phyloP scores from a whole-genome alignment of 2,888 invertebrate genomes.

The Lagria hirta region DNA sequence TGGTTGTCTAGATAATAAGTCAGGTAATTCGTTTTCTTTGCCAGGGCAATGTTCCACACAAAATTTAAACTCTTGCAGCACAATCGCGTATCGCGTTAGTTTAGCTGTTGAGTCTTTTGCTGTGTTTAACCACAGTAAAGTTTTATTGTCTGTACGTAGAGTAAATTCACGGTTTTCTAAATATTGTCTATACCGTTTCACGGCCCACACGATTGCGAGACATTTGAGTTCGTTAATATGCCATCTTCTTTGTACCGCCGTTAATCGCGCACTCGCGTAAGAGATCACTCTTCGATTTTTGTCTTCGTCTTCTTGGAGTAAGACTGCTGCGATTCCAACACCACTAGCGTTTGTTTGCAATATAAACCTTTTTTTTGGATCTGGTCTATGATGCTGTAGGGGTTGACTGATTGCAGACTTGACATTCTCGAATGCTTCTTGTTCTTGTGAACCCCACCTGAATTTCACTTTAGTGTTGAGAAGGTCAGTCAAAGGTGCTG shows the following conservation, averaged over 20 bases:
- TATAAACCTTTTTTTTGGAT: slow-evolving; percentile 19
- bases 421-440: slow-evolving; percentile 12
- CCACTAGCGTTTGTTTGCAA: slow-evolving; percentile 32
- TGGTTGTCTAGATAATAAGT: slow-evolving; percentile 28
- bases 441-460: slow-evolving; percentile 20
- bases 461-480: slow-evolving; percentile 13
- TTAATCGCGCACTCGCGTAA: slow-evolving; percentile 26
- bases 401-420: slow-evolving; percentile 17
- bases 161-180: slow-evolving; percentile 28
- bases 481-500: slow-evolving; percentile 31
- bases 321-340: slow-evolving; percentile 29
- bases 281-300: slow-evolving; percentile 20
- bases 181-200: too few species aligned
- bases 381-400: slow-evolving; percentile 26
- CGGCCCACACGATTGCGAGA: too few species aligned
- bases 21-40: slow-evolving; percentile 28
- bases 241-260: slow-evolving; percentile 3
- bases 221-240: too few species aligned
- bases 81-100: too few species aligned
- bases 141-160: slow-evolving; percentile 28
- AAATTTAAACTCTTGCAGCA: too few species aligned
- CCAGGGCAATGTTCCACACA: too few species aligned
- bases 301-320: slow-evolving; percentile 26
- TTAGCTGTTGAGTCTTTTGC: too few species aligned
- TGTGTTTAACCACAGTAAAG: slow-evolving; percentile 25